These are phyloP conservation scores for Megaceryle alcyon DNA, from an alignment of 2,797 vertebrate genomes.

Conservation along the genomic window DNA sequence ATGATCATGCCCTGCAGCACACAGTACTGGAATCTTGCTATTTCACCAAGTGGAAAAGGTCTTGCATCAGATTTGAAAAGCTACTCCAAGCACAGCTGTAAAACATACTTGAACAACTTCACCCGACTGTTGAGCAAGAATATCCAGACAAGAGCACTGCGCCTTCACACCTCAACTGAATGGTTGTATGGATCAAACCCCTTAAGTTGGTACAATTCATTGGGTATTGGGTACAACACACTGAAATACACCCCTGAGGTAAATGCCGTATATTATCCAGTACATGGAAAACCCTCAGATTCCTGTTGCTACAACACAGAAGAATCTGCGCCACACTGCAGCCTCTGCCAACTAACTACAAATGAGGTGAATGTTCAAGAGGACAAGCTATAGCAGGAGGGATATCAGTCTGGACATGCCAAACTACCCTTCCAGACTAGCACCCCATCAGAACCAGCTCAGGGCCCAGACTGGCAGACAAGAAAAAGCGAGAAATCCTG, in stretches of 20 bases:
- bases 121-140: neutral
- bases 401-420: neutral
- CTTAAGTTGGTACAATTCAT: too few relatives aligned
- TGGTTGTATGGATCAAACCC: fast-evolving
- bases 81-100: neutral
- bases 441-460: neutral
- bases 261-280: fast-evolving
- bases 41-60: neutral
- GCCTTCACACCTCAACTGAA: neutral
- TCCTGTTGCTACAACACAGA: fast-evolving
- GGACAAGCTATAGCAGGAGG: neutral
- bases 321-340: fast-evolving
- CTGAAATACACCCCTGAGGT: neutral
- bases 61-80: constrained; percentile 9
- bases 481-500: neutral
- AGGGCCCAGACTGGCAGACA: neutral
- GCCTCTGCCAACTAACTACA: neutral
- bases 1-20: neutral
- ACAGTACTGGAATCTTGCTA: neutral
- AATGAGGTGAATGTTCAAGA: neutral
- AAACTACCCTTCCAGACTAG: neutral
- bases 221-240: too few relatives aligned
- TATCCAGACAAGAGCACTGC: neutral
- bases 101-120: neutral
- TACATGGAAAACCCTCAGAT: neutral